Evolutionary conservation across 2,113 vertebrate genomes (phyloP).

Genomic region (Apteryx mantelli): DNA sequence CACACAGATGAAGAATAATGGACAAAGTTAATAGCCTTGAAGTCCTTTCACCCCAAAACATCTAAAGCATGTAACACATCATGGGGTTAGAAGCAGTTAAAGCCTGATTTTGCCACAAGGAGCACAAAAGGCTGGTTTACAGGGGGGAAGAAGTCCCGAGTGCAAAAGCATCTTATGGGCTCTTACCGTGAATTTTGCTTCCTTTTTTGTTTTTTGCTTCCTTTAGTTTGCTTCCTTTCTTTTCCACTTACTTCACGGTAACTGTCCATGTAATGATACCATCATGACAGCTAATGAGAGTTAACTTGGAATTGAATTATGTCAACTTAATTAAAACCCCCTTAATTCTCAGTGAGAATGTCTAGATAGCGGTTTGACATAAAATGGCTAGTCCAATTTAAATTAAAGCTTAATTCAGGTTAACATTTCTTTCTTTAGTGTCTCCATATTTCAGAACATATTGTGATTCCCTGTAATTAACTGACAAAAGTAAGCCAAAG

Average conservation of each 20-base stretch:
- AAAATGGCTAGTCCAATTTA: slow-evolving; percentile 64
- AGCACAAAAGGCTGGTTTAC: not conserved
- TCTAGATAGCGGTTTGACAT: slow-evolving; percentile 51
- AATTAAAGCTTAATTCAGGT: slow-evolving; percentile 55
- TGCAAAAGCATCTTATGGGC: not conserved
- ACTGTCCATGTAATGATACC: slow-evolving; percentile 40
- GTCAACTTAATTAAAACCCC: slow-evolving; percentile 53
- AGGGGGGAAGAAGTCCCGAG: not conserved
- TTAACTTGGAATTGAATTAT: slow-evolving; percentile 60
- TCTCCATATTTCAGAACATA: slow-evolving; percentile 1
- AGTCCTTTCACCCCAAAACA: not conserved
- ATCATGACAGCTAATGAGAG: slow-evolving; percentile 48
- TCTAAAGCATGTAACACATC: not conserved
- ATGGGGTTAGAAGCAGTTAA: not conserved
- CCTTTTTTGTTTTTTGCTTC: not conserved
- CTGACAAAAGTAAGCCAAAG: slow-evolving; percentile 13
- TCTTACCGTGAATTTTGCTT: slow-evolving; percentile 14
- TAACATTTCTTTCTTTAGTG: slow-evolving; percentile 32
- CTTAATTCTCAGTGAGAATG: slow-evolving; percentile 34
- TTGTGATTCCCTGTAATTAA: slow-evolving; percentile 45
- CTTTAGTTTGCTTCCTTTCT: slow-evolving; percentile 1
- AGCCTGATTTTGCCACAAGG: not conserved
- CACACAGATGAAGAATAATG: not conserved
- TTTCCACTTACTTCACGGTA: not conserved
- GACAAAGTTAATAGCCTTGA: not conserved